Base-by-base conservation (phyloP, 2,797 vertebrate genomes). In the Dromococcyx pavoninus region DNA sequence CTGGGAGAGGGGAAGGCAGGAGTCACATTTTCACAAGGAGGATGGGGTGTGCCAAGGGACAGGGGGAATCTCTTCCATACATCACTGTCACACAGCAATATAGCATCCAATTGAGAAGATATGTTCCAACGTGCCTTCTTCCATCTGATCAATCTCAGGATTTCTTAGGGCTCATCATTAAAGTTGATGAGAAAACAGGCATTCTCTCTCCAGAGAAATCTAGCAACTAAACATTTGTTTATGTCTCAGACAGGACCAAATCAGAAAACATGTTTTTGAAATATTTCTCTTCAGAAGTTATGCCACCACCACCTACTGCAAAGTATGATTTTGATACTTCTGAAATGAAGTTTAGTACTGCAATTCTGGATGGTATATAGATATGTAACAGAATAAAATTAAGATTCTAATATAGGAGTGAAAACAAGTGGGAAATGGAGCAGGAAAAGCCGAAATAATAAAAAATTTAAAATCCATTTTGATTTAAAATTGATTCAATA, bases 361-460 rank as follows among this genome's bases (percentile, higher is more conserved):
- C 80, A 84, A 2, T 75, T 46, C 33, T 67, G 60, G 64, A 64
- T 96, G 82, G 46, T 43, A 79, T 58, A 75, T 19, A 46, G 87
- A 56, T 60, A 48, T 58, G 65, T 67, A 77, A 88, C 27, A 93
- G 80, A 89, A 74, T 54, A 94, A 91, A 86, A 96, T 96, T 97
- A 94, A 88, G 89, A 80, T 93, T 95, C 74, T 91, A 91, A 94
- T 94, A 82, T 33, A 80, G 71, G 82, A 96, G 50, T 33, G 83
- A 91, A 94, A 96, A 94, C 91, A 96, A 91, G 93, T 83, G 86
- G 91, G 93, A 95, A 95, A 97, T 93, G 77, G 72, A 94, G 91
- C 86, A 85, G 13, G 62, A 83, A 85, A 84, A 87, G 64, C 30
- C 18, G 5, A 95, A 94, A 94, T 88, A 96, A 88, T 94, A 96